Evolutionary conservation across 2,113 vertebrate species (phyloP), one percentile per base, ranked within the genome.

Genomic region (Strix uralensis): DNA sequence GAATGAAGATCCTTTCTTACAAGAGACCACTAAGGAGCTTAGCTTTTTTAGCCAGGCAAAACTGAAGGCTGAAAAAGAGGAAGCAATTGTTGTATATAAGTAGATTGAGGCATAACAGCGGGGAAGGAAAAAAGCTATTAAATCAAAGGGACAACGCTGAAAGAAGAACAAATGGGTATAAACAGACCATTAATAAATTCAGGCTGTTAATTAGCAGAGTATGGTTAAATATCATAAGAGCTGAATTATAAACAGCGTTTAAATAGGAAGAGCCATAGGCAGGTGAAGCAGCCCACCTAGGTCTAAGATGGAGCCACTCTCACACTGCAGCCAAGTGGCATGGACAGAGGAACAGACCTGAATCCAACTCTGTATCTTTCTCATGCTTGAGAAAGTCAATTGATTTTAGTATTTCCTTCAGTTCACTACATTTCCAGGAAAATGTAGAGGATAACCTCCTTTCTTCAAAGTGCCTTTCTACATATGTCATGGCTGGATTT

Each of bases 1-100:
- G 79, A 88, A 88, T 71, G 90, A 90, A 90, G 95, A 83, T 88
- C n/a, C 38, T 83, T 95, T 81, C 85, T 93, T 90, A 51, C 18
- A 81, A 67, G 92, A 88, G 51, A 58, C 3, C 22, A 80, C 78
- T 97, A 96, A 96, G 92, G 82, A 96, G 96, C 92, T 96, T 95
- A 96, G 80, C 65, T 70, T 81, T 91, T 78, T 57, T 69, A 91
- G 71, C 75, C 87, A 74, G 80, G 96, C 29, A 78, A 90, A 92
- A 93, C 70, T 23, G 67, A 95, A 95, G 54, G 55, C 73, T 94
- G 90, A 87, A 90, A 92, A 78, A 73, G 88, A 92, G 59, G 70
- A 38, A 67, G 75, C 2, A 15, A 88, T 95, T 82, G 67, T 78
- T 92, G 90, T 42, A 1, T n/a, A 2, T 94, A 95, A 96, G 90